Evolutionary conservation across 2,888 invertebrate species (phyloP).

Genomic region (Balanococcus diminutus): DNA sequence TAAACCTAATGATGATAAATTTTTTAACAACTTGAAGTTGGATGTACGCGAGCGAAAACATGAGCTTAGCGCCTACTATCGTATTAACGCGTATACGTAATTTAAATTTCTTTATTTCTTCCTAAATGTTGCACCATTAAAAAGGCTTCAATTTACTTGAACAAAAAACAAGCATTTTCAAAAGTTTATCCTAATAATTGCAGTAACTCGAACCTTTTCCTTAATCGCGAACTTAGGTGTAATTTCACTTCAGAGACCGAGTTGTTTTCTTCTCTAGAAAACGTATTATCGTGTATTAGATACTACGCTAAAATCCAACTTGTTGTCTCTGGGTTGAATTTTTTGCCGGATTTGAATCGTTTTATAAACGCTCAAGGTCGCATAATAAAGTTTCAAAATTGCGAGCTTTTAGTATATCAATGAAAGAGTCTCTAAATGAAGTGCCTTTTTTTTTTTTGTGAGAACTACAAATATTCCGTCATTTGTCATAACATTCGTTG

Average conservation of each 20-base stretch:
- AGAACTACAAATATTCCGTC: conserved; percentile 9
- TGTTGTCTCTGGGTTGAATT: neutral
- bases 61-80: too few relatives aligned
- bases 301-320: neutral
- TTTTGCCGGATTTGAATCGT: neutral
- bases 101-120: neutral
- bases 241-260: neutral
- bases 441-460: neutral
- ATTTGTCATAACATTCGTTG: conserved; percentile 25
- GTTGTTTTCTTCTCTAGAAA: neutral
- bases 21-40: neutral
- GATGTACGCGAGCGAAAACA: too few relatives aligned
- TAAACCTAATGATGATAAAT: neutral
- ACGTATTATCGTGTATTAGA: neutral
- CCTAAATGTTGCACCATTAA: neutral
- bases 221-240: neutral
- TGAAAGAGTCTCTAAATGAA: neutral
- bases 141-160: neutral
- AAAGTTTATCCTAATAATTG: neutral
- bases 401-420: neutral
- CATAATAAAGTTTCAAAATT: neutral
- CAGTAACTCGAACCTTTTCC: neutral
- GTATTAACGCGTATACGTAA: neutral
- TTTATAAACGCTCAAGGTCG: neutral
- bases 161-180: neutral